Conservation (phyloP, 2,888 invertebrate genomes). For the Pseudeuparius sepicola region DNA sequence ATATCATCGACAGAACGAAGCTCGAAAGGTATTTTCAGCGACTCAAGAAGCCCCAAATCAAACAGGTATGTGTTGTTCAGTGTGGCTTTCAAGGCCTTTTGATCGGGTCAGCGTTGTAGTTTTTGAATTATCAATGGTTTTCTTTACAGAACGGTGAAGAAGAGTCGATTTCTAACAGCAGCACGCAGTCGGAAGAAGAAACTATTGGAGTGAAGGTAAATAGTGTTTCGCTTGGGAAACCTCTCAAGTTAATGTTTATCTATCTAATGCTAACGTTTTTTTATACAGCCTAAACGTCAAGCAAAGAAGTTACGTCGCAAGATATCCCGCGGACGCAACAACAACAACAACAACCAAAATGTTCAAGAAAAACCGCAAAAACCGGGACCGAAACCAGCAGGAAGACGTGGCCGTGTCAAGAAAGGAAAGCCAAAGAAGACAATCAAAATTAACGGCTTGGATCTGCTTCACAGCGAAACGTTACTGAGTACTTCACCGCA, state of each 20-base stretch:
- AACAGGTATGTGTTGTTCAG: no score
- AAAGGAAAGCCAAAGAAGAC: constrained; percentile 53
- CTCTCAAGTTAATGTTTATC: background rate
- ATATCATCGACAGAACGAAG: constrained; percentile 95
- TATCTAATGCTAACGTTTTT: background rate
- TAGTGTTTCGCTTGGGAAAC: no score
- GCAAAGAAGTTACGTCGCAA: constrained; percentile 41
- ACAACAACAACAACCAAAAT: constrained; percentile 22
- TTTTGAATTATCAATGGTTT: no score
- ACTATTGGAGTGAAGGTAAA: constrained; percentile 34
- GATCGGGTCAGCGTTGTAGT: no score
- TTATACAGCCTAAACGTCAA: constrained; percentile 32
- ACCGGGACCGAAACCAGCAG: constrained; percentile 38
- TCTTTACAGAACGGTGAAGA: constrained; percentile 30
- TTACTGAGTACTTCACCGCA: constrained; percentile 76
- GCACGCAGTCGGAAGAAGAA: constrained; percentile 53
- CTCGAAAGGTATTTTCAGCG: constrained; percentile 93
- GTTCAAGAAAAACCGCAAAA: constrained; percentile 28
- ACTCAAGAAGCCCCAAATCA: constrained; percentile 84
- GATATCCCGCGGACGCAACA: constrained; percentile 42
- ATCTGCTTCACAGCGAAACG: constrained; percentile 81
- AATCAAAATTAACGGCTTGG: constrained; percentile 74
- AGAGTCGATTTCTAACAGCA: constrained; percentile 31
- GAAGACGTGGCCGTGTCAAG: constrained; percentile 50
- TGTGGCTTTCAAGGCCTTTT: no score